A percentile compares a stretch with the other conserved stretches of the same genome.
phyloP scores from a whole-genome alignment of 2,113 vertebrate species.

The Spheniscus mendiculus region DNA sequence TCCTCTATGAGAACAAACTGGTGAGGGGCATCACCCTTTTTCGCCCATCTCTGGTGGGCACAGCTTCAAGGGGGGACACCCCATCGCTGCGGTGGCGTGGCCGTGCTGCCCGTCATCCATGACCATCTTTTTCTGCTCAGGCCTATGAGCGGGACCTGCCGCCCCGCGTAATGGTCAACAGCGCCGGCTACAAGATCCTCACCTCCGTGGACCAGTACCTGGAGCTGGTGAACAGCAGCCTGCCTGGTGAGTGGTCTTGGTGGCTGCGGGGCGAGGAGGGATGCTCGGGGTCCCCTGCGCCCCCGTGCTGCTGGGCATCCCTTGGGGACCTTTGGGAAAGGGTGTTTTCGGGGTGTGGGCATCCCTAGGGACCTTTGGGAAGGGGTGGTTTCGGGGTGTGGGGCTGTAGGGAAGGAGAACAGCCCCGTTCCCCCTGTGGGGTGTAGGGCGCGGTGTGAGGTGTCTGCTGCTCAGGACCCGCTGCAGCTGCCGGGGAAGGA shows the following conservation, averaged over 20 bases:
- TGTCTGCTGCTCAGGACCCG: neutral
- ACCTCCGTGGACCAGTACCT: slow-evolving; percentile 89
- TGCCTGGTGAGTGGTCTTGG: slow-evolving; percentile 81
- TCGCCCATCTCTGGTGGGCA: accelerated
- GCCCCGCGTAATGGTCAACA: slow-evolving; percentile 85
- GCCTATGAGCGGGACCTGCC: slow-evolving; percentile 84
- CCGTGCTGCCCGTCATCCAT: accelerated
- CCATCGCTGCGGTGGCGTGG: accelerated
- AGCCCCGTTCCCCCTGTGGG: accelerated
- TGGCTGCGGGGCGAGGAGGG: neutral
- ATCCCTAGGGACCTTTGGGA: neutral
- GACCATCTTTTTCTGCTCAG: slow-evolving; percentile 59
- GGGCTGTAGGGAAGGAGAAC: neutral
- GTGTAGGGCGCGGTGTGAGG: neutral
- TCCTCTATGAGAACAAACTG: slow-evolving; percentile 86
- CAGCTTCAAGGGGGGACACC: neutral
- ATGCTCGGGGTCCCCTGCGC: neutral
- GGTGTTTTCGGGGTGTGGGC: accelerated
- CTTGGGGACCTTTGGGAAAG: neutral
- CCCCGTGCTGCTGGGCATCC: neutral
- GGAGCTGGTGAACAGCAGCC: slow-evolving; percentile 84
- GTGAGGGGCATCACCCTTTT: slow-evolving; percentile 65
- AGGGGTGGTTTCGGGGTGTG: neutral
- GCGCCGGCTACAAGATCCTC: slow-evolving; percentile 90
- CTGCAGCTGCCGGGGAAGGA: accelerated